phyloP scores from a whole-genome alignment of 92 coral and sea anemone genomes.

The Diadumene lineata region DNA sequence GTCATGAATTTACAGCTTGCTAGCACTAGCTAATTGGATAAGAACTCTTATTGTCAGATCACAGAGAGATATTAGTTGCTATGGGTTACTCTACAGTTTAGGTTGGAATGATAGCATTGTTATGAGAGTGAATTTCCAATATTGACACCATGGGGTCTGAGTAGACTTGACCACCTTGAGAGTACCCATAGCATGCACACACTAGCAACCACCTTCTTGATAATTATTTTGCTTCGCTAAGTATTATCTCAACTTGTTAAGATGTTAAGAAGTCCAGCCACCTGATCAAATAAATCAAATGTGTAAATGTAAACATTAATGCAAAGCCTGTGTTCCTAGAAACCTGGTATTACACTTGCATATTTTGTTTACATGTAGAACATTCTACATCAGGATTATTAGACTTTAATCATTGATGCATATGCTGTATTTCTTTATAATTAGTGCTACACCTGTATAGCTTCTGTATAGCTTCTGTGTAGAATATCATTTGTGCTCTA shows the following conservation, averaged over 20 bases:
- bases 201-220: no score
- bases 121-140: constrained; percentile 13
- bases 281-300: constrained; percentile 26
- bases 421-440: no score
- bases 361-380: no score
- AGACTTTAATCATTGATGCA: no score
- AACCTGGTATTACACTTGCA: no score
- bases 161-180: constrained; percentile 15
- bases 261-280: constrained; percentile 17
- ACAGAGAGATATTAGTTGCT: constrained; percentile 6
- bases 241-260: not conserved
- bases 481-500: no score
- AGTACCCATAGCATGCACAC: constrained; percentile 6
- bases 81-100: constrained; percentile 6
- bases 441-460: no score
- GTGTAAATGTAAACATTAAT: not conserved
- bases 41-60: constrained; percentile 14
- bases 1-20: constrained; percentile 20
- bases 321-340: no score
- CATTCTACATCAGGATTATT: no score
- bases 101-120: constrained; percentile 23
- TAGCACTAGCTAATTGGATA: constrained; percentile 20
- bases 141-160: constrained; percentile 6
- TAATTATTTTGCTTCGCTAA: no score
- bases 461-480: no score